These are phyloP conservation scores for Drosophila hamatofila DNA, from an alignment of 2,888 invertebrate genomes.

Conservation along the genomic window DNA sequence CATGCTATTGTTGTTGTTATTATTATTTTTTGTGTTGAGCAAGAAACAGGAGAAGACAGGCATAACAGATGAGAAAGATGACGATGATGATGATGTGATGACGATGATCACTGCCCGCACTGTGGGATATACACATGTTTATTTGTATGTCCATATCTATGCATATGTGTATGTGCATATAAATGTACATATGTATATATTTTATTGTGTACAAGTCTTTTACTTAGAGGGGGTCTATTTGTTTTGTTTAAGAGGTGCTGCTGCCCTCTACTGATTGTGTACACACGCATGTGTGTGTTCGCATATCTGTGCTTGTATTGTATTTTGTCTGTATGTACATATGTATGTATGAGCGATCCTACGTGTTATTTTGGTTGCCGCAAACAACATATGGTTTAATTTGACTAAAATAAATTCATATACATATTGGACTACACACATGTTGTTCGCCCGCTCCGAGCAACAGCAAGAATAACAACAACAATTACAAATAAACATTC, in stretches of 20 bases:
- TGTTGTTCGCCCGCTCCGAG: conserved; percentile 51
- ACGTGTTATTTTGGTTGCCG: conserved; percentile 76
- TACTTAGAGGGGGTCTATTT: conserved; percentile 83
- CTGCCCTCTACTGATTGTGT: conserved; percentile 62
- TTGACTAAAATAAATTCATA: conserved; percentile 68
- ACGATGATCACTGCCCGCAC: conserved; percentile 44
- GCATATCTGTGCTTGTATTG: not conserved
- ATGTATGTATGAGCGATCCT: conserved; percentile 55
- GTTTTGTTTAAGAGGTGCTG: conserved; percentile 74
- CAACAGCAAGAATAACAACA: conserved; percentile 41
- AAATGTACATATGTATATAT: conserved; percentile 15
- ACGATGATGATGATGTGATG: conserved; percentile 36
- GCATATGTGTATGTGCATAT: not conserved
- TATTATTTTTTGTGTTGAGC: conserved; percentile 42
- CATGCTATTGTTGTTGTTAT: conserved; percentile 29
- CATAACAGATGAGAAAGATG: conserved; percentile 52
- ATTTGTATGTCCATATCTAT: conserved; percentile 14
- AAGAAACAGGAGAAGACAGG: conserved; percentile 54
- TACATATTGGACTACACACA: conserved; percentile 68
- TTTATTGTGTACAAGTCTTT: conserved; percentile 72
- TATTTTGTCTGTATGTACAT: conserved; percentile 9
- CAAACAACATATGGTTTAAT: conserved; percentile 76
- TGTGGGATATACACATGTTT: conserved; percentile 47
- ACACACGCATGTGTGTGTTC: conserved; percentile 7
- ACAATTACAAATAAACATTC: conserved; percentile 72